These are phyloP conservation scores for Agonum fuliginosum DNA, from an alignment of 2,888 invertebrate species.

Conservation along the genomic window DNA sequence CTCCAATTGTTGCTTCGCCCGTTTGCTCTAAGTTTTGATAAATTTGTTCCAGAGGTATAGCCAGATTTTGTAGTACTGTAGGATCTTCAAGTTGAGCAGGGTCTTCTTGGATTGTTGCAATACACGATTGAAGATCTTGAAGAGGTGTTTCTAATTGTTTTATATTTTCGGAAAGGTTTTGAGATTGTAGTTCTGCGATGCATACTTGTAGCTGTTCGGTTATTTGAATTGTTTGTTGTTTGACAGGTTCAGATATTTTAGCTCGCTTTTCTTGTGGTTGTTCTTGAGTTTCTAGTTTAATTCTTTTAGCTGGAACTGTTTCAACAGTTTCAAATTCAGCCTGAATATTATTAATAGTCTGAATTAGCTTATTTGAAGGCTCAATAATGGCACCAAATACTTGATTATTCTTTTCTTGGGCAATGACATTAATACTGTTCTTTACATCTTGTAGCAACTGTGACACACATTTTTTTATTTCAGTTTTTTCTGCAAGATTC, in stretches of 20 bases:
- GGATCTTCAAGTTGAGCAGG: background rate
- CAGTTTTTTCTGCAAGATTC: constrained; percentile 26
- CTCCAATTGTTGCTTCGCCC: too few relatives aligned
- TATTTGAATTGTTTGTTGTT: background rate
- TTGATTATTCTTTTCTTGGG: constrained; percentile 34
- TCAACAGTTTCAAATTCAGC: constrained; percentile 56
- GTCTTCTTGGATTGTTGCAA: constrained; percentile 46
- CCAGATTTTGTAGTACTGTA: constrained; percentile 32
- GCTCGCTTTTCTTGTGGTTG: constrained; percentile 65
- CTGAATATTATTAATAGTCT: constrained; percentile 21
- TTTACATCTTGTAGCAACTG: constrained; percentile 55
- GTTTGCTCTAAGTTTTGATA: too few relatives aligned
- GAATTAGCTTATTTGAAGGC: constrained; percentile 16
- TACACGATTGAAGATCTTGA: constrained; percentile 41
- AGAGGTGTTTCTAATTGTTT: constrained; percentile 45
- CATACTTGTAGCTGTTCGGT: constrained; percentile 17
- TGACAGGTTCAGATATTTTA: constrained; percentile 59
- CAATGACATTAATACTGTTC: constrained; percentile 41
- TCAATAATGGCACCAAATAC: constrained; percentile 11
- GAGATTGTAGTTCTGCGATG: constrained; percentile 20
- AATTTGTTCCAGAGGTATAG: constrained; percentile 34
- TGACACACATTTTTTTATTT: constrained; percentile 48
- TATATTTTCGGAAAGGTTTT: constrained; percentile 23
- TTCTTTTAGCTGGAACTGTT: background rate
- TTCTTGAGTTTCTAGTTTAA: constrained; percentile 62